Conservation (phyloP, 1,140 invertebrate genomes). For the Gonatopus flavifemur region DNA sequence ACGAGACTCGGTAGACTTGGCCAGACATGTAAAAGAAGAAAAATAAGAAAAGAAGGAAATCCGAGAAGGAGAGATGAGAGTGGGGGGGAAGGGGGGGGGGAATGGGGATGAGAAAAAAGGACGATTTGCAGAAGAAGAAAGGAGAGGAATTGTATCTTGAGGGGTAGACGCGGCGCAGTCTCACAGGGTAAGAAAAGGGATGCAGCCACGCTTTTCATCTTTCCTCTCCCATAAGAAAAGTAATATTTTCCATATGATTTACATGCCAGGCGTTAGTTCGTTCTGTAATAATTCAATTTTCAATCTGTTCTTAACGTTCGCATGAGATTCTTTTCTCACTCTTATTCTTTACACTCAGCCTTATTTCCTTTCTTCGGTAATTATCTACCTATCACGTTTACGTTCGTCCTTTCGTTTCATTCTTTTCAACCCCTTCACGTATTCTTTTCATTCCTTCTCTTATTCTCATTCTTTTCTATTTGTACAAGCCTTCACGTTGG, state of each 20-base stretch:
- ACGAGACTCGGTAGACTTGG: slow-evolving; percentile 3
- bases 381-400: neutral
- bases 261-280: slow-evolving; percentile 33
- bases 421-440: slow-evolving; percentile 3
- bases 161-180: neutral
- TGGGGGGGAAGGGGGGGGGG: neutral
- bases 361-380: neutral
- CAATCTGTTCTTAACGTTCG: slow-evolving; percentile 40
- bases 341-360: slow-evolving; percentile 3
- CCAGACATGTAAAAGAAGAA: too few relatives aligned
- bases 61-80: neutral
- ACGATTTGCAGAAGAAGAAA: slow-evolving; percentile 11
- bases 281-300: slow-evolving; percentile 46
- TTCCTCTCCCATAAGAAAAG: slow-evolving; percentile 22
- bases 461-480: slow-evolving; percentile 3
- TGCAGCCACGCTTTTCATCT: slow-evolving; percentile 20
- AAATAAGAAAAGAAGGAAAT: neutral
- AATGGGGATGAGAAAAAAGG: neutral
- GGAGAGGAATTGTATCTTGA: slow-evolving; percentile 8
- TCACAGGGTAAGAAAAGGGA: too few relatives aligned
- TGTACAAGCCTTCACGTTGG: too few relatives aligned
- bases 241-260: slow-evolving; percentile 44
- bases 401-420: neutral
- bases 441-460: slow-evolving; percentile 16
- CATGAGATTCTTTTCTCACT: slow-evolving; percentile 16